These are phyloP conservation scores for Magallana ariakensis DNA, from an alignment of 1,140 invertebrate genomes.

Conservation along the genomic window DNA sequence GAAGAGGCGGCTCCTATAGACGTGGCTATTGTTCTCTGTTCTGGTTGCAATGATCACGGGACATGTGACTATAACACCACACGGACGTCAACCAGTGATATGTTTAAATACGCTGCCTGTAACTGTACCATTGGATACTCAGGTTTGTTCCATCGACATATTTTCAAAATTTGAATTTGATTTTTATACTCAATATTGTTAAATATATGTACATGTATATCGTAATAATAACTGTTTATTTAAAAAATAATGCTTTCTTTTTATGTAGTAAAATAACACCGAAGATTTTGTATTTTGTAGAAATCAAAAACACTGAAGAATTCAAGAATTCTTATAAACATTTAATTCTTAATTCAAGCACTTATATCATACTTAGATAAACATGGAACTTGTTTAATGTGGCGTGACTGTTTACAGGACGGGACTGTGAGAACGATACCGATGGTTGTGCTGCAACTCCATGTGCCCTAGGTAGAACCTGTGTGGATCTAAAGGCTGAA, in stretches of 20 bases:
- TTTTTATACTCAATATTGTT: too few relatives aligned
- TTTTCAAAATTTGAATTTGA: too few relatives aligned
- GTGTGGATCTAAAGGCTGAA: slow-evolving; percentile 46
- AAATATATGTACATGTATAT: too few relatives aligned
- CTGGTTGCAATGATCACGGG: slow-evolving; percentile 42
- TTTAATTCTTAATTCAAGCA: too few relatives aligned
- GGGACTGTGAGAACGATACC: slow-evolving; percentile 44
- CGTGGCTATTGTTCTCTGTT: slow-evolving; percentile 43
- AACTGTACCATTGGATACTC: slow-evolving; percentile 44
- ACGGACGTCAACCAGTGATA: neutral
- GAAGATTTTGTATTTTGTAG: too few relatives aligned
- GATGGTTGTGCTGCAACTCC: slow-evolving; percentile 44
- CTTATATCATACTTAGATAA: too few relatives aligned
- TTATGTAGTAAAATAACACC: too few relatives aligned
- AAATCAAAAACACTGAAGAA: too few relatives aligned
- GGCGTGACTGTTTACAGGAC: slow-evolving; percentile 18
- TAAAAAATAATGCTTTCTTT: too few relatives aligned
- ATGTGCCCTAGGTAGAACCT: slow-evolving; percentile 37
- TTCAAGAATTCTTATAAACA: too few relatives aligned
- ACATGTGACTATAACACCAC: slow-evolving; percentile 41
- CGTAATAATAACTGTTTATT: too few relatives aligned
- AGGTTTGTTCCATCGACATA: neutral
- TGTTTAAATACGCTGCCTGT: slow-evolving; percentile 41
- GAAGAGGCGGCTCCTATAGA: slow-evolving; percentile 42
- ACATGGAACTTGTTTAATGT: too few relatives aligned